Conservation (phyloP, 2,888 invertebrate species). For the Stictocephala bisonia region DNA sequence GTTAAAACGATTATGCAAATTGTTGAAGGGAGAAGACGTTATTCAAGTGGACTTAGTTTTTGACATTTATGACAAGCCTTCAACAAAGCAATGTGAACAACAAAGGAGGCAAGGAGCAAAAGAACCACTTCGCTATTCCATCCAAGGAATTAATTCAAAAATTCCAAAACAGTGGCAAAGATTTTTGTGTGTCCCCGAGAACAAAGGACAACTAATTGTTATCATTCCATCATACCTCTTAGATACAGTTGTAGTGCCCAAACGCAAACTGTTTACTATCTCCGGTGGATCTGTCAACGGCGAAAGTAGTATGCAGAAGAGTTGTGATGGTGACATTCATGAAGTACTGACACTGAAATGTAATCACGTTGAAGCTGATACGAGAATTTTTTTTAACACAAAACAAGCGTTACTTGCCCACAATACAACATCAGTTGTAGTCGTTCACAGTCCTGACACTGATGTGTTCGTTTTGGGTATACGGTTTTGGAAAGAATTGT, state of each 20-base stretch:
- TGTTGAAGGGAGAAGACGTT: constrained; percentile 26
- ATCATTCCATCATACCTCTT: constrained; percentile 5
- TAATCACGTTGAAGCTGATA: constrained; percentile 15
- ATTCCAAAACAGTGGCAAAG: constrained; percentile 11
- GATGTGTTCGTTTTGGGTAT: constrained; percentile 15
- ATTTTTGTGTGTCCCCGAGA: constrained; percentile 3
- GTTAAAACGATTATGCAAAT: neutral
- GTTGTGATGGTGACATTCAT: neutral
- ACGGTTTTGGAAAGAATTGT: constrained; percentile 5
- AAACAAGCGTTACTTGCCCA: constrained; percentile 10
- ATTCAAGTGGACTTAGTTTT: constrained; percentile 20
- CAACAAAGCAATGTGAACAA: constrained; percentile 33
- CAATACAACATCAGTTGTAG: constrained; percentile 4
- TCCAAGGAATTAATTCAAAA: constrained; percentile 16
- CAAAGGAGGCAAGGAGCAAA: constrained; percentile 31
- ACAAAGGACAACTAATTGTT: neutral
- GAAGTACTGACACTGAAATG: neutral
- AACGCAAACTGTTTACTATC: constrained; percentile 13
- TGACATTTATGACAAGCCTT: constrained; percentile 23
- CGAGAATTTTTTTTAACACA: constrained; percentile 12
- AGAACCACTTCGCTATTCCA: constrained; percentile 20
- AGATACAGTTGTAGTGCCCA: constrained; percentile 14
- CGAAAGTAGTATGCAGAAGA: neutral
- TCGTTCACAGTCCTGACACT: constrained; percentile 24
- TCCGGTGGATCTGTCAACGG: neutral